Base-by-base conservation (phyloP, 2,888 invertebrate species). In the Pristionchus exspectatus region DNA sequence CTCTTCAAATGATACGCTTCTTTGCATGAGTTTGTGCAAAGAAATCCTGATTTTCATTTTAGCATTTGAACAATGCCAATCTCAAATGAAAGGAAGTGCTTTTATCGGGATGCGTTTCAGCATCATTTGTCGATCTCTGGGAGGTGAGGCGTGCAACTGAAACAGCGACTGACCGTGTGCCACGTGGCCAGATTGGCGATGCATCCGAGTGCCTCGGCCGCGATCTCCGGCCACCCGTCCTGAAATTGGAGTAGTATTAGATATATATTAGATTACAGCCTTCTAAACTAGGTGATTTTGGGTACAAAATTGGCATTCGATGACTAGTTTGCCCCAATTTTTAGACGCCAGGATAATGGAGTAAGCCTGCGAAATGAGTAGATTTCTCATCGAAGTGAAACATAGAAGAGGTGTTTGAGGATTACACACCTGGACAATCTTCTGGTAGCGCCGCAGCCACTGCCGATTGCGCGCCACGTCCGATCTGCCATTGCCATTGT, bases 181-280 rank as follows among this genome's bases (percentile, higher is more conserved):
- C 69, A 30, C n/a, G 81, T 27, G 33, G 89, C 83, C 14, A 89
- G 89, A 89, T 63, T 89, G 21, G 89, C 81, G 30, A 89, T 89
- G 89, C 69, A 50, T 30, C 81, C 89, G n/a, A 89, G 83, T 18
- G 89, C 89, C 66, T 89, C 89, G 2, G 81, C 63, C 3, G 89
- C 89, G 24, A 89, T 59, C 50, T 59, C 89, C 9, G 89, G 89
- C 87, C 87, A 88, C 24, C 87, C 87, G 4, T 50, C 27, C 81
- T 81, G 81, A 12, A 77, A 38, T 38, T 38, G 9, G 38, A 5
- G 18, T 4, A 27, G 2, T 69, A 30, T 27, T 24, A 21, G 14
- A 2, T 12, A 3, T 24, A 14, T n/a, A 4, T n/a, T n/a, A 66
- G 21, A 14, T 66, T 66, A 24, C 38, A 5, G 38, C 10, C 4